Percentiles rank a stretch among this genome's conserved stretches.
These are phyloP conservation scores for Sphaerodactylus townsendi DNA, from an alignment of 2,113 vertebrate genomes.

Conservation along the genomic window DNA sequence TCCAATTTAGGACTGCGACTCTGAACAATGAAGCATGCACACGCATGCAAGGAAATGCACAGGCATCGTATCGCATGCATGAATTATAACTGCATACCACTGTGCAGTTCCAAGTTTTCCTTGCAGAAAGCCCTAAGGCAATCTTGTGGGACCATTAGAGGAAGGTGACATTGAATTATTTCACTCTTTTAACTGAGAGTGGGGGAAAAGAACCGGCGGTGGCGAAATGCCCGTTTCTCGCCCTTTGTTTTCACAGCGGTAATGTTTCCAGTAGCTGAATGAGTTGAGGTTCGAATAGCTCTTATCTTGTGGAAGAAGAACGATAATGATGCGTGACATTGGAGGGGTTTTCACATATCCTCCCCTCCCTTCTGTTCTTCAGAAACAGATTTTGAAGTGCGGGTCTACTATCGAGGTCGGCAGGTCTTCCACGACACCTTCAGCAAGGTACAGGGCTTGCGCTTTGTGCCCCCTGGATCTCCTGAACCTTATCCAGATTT, in stretches of 20 bases:
- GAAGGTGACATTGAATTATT: too few relatives aligned
- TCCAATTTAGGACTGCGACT: too few relatives aligned
- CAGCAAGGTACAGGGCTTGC: conserved; percentile 73
- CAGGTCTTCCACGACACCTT: conserved; percentile 70
- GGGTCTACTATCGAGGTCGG: conserved; percentile 80
- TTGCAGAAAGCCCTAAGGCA: too few relatives aligned
- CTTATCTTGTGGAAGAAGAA: not conserved
- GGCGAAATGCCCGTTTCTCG: not conserved
- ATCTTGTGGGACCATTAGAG: too few relatives aligned
- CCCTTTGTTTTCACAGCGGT: not conserved
- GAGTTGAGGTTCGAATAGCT: not conserved
- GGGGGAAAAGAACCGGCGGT: too few relatives aligned
- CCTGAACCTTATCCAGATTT: conserved; percentile 21
- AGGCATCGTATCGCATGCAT: too few relatives aligned
- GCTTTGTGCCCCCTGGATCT: conserved; percentile 58
- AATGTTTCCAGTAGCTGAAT: not conserved
- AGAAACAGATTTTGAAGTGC: conserved; percentile 81
- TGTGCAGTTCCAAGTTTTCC: too few relatives aligned
- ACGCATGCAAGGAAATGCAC: too few relatives aligned
- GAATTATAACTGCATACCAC: too few relatives aligned
- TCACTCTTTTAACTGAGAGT: too few relatives aligned
- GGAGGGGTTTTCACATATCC: not conserved
- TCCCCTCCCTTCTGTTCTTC: not conserved
- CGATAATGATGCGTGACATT: not conserved
- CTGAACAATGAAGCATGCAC: too few relatives aligned